phyloP scores from a whole-genome alignment of 2,888 invertebrate genomes.

The Anthrax anthrax region DNA sequence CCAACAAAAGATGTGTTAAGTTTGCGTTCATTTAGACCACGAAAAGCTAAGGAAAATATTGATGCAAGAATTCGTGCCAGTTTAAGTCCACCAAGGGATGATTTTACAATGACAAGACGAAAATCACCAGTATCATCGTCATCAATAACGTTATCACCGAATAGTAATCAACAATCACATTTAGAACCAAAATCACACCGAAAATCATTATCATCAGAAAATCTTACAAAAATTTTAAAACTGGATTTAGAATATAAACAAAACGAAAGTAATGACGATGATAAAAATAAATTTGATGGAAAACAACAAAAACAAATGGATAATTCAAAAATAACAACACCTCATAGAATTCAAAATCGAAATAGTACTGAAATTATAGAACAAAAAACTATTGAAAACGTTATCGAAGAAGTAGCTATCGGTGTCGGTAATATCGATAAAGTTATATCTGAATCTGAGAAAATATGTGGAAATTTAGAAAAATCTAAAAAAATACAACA shows the following conservation, averaged over 20 bases:
- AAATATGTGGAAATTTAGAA: too few relatives aligned
- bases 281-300: not conserved
- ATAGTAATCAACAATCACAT: not conserved
- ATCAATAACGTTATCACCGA: not conserved
- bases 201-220: not conserved
- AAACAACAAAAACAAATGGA: not conserved
- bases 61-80: not conserved
- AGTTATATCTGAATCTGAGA: too few relatives aligned
- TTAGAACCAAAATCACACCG: not conserved
- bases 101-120: not conserved
- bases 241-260: not conserved
- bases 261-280: not conserved
- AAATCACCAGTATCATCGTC: not conserved
- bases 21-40: not conserved
- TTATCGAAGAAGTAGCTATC: too few relatives aligned
- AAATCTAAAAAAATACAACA: too few relatives aligned
- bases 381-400: too few relatives aligned
- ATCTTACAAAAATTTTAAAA: not conserved
- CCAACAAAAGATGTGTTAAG: not conserved
- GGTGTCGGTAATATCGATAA: too few relatives aligned
- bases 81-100: not conserved
- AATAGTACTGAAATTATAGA: too few relatives aligned
- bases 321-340: too few relatives aligned
- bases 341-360: too few relatives aligned
- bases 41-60: not conserved